Percentiles rank a stretch among this genome's conserved stretches.
Conservation (phyloP, 2,888 invertebrate genomes). For the Heliconius hortense region DNA sequence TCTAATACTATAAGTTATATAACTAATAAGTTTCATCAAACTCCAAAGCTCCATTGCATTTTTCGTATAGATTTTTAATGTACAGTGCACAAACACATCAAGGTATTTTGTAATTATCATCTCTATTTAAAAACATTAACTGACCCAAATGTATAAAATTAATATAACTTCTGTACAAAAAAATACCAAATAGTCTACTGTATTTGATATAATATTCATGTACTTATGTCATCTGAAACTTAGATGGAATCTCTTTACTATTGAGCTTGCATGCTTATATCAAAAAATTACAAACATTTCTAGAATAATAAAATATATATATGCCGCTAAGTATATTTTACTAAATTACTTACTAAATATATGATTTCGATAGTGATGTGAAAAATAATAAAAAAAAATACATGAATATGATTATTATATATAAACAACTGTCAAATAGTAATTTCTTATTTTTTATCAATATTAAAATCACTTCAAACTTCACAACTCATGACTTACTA, state of each 20-base stretch:
- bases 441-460: neutral
- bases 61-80: neutral
- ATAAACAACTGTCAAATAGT: neutral
- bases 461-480: neutral
- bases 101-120: neutral
- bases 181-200: neutral
- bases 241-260: neutral
- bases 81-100: slow-evolving; percentile 4
- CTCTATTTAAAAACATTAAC: neutral
- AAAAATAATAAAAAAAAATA: neutral
- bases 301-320: neutral
- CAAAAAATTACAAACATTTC: neutral
- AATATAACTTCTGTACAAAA: neutral
- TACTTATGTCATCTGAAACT: neutral
- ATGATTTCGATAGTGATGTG: neutral
- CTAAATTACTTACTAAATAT: neutral
- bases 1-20: too few species aligned
- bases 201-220: neutral
- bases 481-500: neutral
- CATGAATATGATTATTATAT: neutral
- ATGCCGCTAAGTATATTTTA: too few species aligned
- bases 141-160: neutral
- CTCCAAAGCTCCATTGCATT: neutral
- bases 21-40: too few species aligned
- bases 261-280: neutral